Evolutionary conservation across 2,797 vertebrate genomes (phyloP), one percentile per base, ranked within the genome.

Genomic region (Cirrhinus mrigala): DNA sequence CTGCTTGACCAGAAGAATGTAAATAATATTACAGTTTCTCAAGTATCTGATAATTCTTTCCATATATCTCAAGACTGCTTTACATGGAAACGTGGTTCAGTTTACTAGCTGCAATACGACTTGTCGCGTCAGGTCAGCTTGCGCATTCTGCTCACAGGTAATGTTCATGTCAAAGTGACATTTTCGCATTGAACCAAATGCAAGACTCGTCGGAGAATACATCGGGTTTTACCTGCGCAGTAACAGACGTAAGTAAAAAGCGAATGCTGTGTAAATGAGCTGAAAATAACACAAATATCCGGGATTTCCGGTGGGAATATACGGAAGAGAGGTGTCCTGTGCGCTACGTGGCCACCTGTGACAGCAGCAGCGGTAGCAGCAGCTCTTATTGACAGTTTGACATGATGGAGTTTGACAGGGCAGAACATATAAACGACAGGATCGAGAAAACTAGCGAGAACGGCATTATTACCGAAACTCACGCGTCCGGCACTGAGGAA

Each of bases 321-420:
- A 82, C 85, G 88, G 85, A 89, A 89, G 88, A 82, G 75, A 71
- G 33, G 24, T 69, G 40, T 64, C 29, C 60, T 37, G 60, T 66
- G 52, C 58, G 85, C 85, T 81, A 89, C 88, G 88, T 89, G 88
- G 88, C 88, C 88, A 87, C 88, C 80, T 87, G 83, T 73, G 56
- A 79, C 64, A 40, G 77, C 18, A 71, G 60, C 71, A n/a, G 14
- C 44, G 20, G 75, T 4, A 4, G 58, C 58, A 69, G 9, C 33
- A 48, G 37, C 22, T 60, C 37, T 56, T 15, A 11, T 9, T 66
- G 83, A 73, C 79, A 85, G 40, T 29, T 76, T 46, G 76, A 68
- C 71, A 73, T 54, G 50, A 87, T 87, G 87, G 77, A 73, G 84
- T 74, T 64, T 64, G 77, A 79, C 68, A 46, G 27, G 44, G 52